Percentiles rank a stretch among this genome's conserved stretches.
Conservation (phyloP, 2,113 vertebrate genomes). For the Vanacampus margaritifer region DNA sequence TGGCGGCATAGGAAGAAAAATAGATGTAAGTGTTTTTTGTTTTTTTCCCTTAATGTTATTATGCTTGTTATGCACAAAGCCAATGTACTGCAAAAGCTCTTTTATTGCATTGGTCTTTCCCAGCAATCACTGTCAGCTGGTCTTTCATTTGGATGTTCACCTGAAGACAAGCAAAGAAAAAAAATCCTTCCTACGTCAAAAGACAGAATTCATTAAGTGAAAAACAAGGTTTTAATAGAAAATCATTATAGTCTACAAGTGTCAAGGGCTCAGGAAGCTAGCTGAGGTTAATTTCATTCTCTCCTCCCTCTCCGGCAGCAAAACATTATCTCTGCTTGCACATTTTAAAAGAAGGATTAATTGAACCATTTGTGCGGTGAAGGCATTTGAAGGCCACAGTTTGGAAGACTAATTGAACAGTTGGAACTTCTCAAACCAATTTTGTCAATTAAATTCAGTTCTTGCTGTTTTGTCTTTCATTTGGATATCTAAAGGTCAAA, state of each 20-base stretch:
- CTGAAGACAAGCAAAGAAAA: constrained; percentile 51
- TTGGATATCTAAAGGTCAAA: not conserved
- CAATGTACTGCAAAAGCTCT: not conserved
- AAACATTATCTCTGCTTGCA: constrained; percentile 56
- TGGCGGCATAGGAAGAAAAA: too few species aligned
- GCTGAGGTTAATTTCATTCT: constrained; percentile 63
- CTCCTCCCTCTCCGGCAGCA: constrained; percentile 44
- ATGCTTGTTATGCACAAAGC: too few species aligned
- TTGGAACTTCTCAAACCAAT: not conserved
- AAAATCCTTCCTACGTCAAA: constrained; percentile 9
- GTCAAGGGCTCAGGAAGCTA: constrained; percentile 44
- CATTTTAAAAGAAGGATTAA: constrained; percentile 63
- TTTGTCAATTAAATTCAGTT: not conserved
- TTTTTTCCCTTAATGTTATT: too few species aligned
- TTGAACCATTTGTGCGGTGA: constrained; percentile 63
- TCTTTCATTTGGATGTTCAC: constrained; percentile 32
- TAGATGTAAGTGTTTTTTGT: too few species aligned
- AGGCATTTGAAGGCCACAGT: constrained; percentile 54
- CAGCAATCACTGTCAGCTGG: constrained; percentile 17
- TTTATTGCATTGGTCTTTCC: constrained; percentile 2
- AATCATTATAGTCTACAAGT: constrained; percentile 53
- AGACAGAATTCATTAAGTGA: constrained; percentile 46
- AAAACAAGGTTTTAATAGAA: constrained; percentile 59
- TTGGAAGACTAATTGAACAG: constrained; percentile 35
- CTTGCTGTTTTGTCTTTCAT: not conserved